phyloP scores from a whole-genome alignment of 2,113 vertebrate species.

The Poeciliopsis occidentalis region DNA sequence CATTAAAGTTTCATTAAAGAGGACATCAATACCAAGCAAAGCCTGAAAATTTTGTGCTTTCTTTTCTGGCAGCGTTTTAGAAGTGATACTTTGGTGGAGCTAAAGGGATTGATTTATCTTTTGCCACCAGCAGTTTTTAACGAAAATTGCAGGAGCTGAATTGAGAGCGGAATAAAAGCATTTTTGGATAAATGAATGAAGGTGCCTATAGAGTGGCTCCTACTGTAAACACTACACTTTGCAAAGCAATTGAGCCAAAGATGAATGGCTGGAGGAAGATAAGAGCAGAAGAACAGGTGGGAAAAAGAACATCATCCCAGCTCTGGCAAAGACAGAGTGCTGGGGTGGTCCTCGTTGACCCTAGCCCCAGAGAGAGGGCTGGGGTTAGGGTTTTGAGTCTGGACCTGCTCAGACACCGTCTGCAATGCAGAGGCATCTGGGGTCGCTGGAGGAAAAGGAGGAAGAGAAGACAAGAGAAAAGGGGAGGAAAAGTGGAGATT shows the following conservation, averaged over 20 bases:
- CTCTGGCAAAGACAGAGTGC: constrained; percentile 73
- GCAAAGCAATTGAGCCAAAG: constrained; percentile 4
- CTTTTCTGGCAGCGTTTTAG: constrained; percentile 2
- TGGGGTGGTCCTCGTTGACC: constrained; percentile 81
- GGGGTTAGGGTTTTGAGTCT: constrained; percentile 65
- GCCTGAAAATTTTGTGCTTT: not conserved
- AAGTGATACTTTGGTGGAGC: not conserved
- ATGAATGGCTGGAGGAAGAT: constrained; percentile 26
- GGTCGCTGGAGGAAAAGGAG: constrained; percentile 68
- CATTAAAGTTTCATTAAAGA: not conserved
- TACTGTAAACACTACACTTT: not conserved
- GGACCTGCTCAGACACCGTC: constrained; percentile 84
- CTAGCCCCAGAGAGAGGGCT: constrained; percentile 78
- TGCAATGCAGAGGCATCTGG: constrained; percentile 77
- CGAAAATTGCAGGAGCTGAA: constrained; percentile 3
- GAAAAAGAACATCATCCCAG: constrained; percentile 47
- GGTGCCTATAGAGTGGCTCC: constrained; percentile 8
- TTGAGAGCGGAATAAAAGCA: not conserved
- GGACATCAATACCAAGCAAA: not conserved
- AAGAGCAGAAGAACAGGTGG: constrained; percentile 10
- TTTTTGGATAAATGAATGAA: not conserved
- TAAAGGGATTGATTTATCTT: not conserved
- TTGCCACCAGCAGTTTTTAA: not conserved
- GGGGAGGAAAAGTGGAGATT: constrained; percentile 14
- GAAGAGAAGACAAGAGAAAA: constrained; percentile 20